Base-by-base conservation (phyloP, 2,797 vertebrate genomes). In the Pampus argenteus region DNA sequence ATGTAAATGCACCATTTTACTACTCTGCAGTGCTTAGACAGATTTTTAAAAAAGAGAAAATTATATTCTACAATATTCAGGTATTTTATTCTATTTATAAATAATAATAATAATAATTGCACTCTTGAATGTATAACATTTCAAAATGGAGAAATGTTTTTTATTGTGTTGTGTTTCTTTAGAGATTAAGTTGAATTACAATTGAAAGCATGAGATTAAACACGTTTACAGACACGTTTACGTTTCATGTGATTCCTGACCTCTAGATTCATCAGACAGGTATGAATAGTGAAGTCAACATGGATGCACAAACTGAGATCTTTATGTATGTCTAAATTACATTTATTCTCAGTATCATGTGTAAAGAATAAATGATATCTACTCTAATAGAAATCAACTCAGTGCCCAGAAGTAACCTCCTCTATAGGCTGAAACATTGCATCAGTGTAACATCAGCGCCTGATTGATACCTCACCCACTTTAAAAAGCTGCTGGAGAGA, bases 391-490 rank as follows among this genome's bases (percentile, higher is more conserved):
- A 70, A 78, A 73, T 76, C 67, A 72, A 57, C 42, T 10, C 49
- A 44, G 64, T 13, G 17, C 78, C 84, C 82, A 83, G 31, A 72
- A 66, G 76, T 76, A 78, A 86, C 83, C 72, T 61, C 66, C 59
- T 74, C 70, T 57, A 71, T 68, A 81, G 76, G 63, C 81, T 79
- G 75, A 79, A 85, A 85, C 28, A 69, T 93, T 94, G 89, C 91
- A 87, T 93, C 93, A 93, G 84, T 64, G 70, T 94, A 88, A 89
- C 91, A 91, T 92, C 92, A 93, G 87, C 89, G 85, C 78, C 89
- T 90, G 89, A 90, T 83, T 88, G 83, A 92, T 91, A 89, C 86
- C 79, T 82, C 86, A 74, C 64, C 71, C 85, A 72, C 82, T 88
- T 86, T 76, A 70, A 87, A 87, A 80, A 74, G 74, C 87, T 81